These are phyloP conservation scores for Amiota mariae DNA, from an alignment of 2,888 invertebrate genomes.

Conservation along the genomic window DNA sequence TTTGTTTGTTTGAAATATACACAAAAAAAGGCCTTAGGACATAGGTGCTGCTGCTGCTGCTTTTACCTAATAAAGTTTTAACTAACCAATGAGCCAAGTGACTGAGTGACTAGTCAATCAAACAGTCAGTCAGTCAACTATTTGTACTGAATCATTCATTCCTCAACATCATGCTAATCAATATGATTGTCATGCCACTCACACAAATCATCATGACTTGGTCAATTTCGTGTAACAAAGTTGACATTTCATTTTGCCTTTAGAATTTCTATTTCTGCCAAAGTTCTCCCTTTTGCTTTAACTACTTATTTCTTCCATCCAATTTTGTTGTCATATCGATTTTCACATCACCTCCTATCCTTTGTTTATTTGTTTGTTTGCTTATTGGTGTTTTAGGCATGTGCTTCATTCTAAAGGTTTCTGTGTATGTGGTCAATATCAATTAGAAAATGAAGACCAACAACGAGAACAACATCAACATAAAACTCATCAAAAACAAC, in stretches of 20 bases:
- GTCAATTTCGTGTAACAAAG: conserved; percentile 7
- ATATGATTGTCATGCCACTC: neutral
- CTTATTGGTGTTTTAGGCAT: no score
- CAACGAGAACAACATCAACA: conserved; percentile 60
- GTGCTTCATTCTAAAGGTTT: conserved; percentile 21
- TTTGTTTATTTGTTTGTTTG: neutral
- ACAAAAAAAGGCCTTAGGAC: neutral
- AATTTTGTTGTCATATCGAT: conserved; percentile 60
- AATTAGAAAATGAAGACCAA: conserved; percentile 50
- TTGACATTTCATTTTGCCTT: conserved; percentile 13
- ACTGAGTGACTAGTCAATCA: neutral
- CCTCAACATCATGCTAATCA: no score
- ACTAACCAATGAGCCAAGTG: neutral
- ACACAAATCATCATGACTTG: conserved; percentile 17
- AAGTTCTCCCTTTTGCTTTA: no score
- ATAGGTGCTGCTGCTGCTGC: neutral
- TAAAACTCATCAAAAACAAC: conserved; percentile 41
- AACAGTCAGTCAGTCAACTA: neutral
- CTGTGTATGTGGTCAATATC: conserved; percentile 1
- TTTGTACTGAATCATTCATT: no score
- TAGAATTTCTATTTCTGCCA: neutral
- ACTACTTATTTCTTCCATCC: conserved; percentile 41
- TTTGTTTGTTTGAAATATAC: neutral
- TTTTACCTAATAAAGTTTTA: neutral
- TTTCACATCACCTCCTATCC: conserved; percentile 50